These are phyloP conservation scores for Drosophila ogumai DNA, from an alignment of 1,140 invertebrate species.

Conservation along the genomic window DNA sequence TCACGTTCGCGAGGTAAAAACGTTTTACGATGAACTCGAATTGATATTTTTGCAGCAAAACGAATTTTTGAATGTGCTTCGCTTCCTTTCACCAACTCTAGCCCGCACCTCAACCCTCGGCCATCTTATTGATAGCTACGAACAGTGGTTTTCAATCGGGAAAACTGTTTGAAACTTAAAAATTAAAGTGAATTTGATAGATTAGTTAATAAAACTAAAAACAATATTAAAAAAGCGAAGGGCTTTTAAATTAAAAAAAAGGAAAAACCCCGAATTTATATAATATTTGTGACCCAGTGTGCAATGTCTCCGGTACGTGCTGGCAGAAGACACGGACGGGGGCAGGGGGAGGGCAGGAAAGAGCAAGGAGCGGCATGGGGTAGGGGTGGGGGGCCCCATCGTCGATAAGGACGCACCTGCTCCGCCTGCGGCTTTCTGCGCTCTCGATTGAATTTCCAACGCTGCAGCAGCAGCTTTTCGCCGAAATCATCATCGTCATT, in stretches of 20 bases:
- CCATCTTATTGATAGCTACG: slow-evolving; percentile 32
- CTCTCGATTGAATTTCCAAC: slow-evolving; percentile 69
- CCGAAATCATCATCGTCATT: slow-evolving; percentile 35
- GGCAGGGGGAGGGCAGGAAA: not conserved
- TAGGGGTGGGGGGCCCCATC: not conserved
- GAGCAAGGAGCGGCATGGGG: not conserved
- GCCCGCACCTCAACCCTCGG: slow-evolving; percentile 17
- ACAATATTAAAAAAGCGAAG: not conserved
- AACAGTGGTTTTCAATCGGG: not conserved
- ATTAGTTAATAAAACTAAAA: not conserved
- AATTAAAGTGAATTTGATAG: not conserved
- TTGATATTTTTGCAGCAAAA: slow-evolving; percentile 72
- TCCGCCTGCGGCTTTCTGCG: slow-evolving; percentile 52
- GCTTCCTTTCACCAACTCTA: slow-evolving; percentile 16
- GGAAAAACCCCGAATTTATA: not conserved
- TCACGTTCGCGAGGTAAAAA: slow-evolving; percentile 67
- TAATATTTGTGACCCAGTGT: slow-evolving; percentile 18
- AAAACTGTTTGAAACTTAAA: not conserved
- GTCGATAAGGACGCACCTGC: slow-evolving; percentile 68
- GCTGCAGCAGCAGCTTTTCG: slow-evolving; percentile 14
- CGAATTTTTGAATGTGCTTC: slow-evolving; percentile 65
- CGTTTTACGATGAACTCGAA: slow-evolving; percentile 75
- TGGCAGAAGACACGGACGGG: slow-evolving; percentile 13
- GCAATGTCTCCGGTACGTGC: slow-evolving; percentile 30
- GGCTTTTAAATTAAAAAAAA: too few species aligned